Evolutionary conservation across 1,140 invertebrate species (phyloP).

Genomic region (Scaptodrosophila lebanonensis): DNA sequence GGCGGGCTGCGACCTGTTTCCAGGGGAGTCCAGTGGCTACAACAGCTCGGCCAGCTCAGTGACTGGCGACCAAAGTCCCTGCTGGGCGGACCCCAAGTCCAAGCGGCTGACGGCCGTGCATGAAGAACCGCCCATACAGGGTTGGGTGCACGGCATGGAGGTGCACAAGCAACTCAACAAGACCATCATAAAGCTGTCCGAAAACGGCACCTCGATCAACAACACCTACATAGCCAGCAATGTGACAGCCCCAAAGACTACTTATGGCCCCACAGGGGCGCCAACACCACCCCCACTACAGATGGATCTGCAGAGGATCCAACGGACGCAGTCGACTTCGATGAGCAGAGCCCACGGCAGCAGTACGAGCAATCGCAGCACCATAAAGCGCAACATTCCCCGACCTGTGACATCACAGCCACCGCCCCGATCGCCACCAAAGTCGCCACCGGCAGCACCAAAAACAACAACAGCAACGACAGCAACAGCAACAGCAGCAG

Average conservation of each 20-base stretch:
- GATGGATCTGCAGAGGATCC: too few relatives aligned
- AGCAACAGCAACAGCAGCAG: slow-evolving; percentile 11
- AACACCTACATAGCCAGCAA: slow-evolving; percentile 43
- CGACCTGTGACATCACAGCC: slow-evolving; percentile 15
- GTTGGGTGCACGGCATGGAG: not conserved
- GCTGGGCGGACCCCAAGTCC: slow-evolving; percentile 79
- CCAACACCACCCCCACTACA: slow-evolving; percentile 1
- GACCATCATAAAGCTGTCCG: slow-evolving; percentile 83
- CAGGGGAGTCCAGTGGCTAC: slow-evolving; percentile 87
- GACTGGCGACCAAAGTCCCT: slow-evolving; percentile 84
- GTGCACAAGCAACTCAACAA: slow-evolving; percentile 78
- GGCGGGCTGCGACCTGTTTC: slow-evolving; percentile 85
- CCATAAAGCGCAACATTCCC: slow-evolving; percentile 35
- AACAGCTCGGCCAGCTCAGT: slow-evolving; percentile 88
- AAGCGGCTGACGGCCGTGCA: slow-evolving; percentile 84
- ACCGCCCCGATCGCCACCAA: slow-evolving; percentile 14
- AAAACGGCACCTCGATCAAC: slow-evolving; percentile 82
- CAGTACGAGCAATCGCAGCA: slow-evolving; percentile 36
- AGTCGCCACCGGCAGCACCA: slow-evolving; percentile 36
- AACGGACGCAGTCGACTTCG: slow-evolving; percentile 4
- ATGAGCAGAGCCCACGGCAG: slow-evolving; percentile 7
- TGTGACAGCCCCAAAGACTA: not conserved
- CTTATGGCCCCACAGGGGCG: slow-evolving; percentile 76
- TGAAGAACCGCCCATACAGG: slow-evolving; percentile 78
- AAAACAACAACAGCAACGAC: slow-evolving; percentile 3